Base-by-base conservation (phyloP, 2,888 invertebrate genomes). In the Lepeophtheirus nordmannii region DNA sequence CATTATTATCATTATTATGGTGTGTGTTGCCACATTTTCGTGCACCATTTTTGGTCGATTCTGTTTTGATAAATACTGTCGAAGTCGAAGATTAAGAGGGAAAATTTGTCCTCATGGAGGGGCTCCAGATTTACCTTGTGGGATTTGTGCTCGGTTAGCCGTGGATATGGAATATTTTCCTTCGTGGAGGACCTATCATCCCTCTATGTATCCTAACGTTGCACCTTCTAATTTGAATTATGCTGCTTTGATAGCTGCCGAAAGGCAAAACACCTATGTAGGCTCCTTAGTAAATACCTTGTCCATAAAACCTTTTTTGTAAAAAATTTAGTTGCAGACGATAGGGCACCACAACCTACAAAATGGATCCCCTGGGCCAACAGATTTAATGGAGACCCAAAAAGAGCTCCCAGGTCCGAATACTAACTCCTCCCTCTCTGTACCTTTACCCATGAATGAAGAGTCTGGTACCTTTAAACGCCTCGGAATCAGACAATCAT, bases 391-490 rank as follows among this genome's bases (percentile, higher is more conserved):
- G 14, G 53, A 17, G 14, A 5, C 53, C 2, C 53, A 46, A 8
- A 14, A 17, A n/a, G 53, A 46, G 8, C 53, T 46, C 53, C 53
- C 53, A n/a, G 53, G 53, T 46, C 53, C 53, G 17, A 14, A 46
- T 46, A 14, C 2, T 46, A n/a, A 14, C 17, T 46, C 53, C 53
- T 46, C 53, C 14, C 14, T 8, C 8, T 46, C 53, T 46, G 53
- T 17, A n/a, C 53, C 53, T 17, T n/a, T 46, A 8, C 17, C 53
- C 17, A 46, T 17, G 17, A 46, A 14, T n/a, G 53, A 46, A 17
- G 53, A 46, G 17, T 46, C 53, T n/a, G 53, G 53, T 14, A 46
- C 53, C 8, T 46, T 46, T 46, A 46, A 46, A 46, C 53, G 53
- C 53, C 53, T 46, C 14, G 53, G 53, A 17, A 46, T 46, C 5